These are phyloP conservation scores for Scolopax bukidnonensis DNA, from an alignment of 2,797 vertebrate genomes.

Conservation along the genomic window DNA sequence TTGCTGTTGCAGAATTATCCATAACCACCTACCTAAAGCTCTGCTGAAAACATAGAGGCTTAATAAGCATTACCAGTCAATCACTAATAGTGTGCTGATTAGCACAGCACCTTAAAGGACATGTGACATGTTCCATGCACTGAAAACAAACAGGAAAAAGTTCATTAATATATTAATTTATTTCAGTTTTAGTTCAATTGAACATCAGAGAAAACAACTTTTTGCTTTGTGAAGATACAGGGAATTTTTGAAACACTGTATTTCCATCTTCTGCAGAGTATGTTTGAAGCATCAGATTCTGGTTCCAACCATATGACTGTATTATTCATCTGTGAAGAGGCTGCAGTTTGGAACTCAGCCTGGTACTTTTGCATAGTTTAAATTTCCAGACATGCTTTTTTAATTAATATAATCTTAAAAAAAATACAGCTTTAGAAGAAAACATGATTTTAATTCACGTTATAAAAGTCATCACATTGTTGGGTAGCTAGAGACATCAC, in stretches of 20 bases:
- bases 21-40: background rate
- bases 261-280: background rate
- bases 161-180: slow-evolving; percentile 60
- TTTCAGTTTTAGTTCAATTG: slow-evolving; percentile 67
- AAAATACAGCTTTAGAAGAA: slow-evolving; percentile 5
- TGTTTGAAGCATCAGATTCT: background rate
- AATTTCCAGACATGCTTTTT: background rate
- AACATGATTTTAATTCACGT: slow-evolving; percentile 1
- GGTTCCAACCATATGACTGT: background rate
- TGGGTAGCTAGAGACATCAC: background rate
- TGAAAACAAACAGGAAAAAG: slow-evolving; percentile 5
- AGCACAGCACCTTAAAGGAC: background rate
- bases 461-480: background rate
- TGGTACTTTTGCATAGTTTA: background rate
- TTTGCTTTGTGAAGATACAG: slow-evolving; percentile 36
- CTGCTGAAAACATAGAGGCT: background rate
- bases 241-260: background rate
- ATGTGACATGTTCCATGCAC: background rate
- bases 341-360: background rate
- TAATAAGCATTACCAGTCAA: background rate
- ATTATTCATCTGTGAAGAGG: background rate
- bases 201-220: slow-evolving; percentile 58
- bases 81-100: background rate
- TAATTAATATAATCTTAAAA: background rate
- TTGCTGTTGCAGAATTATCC: background rate